These are phyloP conservation scores for Salminus brasiliensis DNA, from an alignment of 2,113 vertebrate species.

Conservation along the genomic window DNA sequence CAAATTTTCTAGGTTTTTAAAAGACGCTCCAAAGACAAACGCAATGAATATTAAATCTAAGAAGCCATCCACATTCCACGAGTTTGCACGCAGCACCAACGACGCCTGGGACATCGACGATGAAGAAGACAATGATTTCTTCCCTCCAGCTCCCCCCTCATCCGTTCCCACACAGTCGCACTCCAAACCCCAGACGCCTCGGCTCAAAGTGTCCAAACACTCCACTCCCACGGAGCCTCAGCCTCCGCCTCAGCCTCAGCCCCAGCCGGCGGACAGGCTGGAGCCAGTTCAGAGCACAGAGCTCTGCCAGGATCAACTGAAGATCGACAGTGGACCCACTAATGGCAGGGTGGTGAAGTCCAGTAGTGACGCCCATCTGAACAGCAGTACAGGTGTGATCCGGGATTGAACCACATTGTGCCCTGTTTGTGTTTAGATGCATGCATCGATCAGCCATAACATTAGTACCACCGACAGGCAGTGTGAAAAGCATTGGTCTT, in stretches of 20 bases:
- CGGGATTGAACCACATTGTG: too few relatives aligned
- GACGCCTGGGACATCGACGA: slow-evolving; percentile 96
- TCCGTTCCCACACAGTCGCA: slow-evolving; percentile 64
- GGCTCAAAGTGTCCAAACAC: slow-evolving; percentile 67
- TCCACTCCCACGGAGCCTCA: slow-evolving; percentile 74
- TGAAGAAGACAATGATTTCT: slow-evolving; percentile 83
- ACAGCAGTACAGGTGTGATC: slow-evolving; percentile 80
- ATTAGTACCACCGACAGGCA: too few relatives aligned
- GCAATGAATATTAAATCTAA: slow-evolving; percentile 83
- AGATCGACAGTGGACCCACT: slow-evolving; percentile 61
- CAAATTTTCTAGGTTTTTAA: slow-evolving; percentile 79
- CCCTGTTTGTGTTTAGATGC: background rate
- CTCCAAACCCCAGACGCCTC: slow-evolving; percentile 72
- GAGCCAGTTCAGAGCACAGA: slow-evolving; percentile 72
- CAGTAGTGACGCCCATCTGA: slow-evolving; percentile 85
- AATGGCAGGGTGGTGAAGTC: slow-evolving; percentile 87
- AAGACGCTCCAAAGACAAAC: slow-evolving; percentile 83
- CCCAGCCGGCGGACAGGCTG: slow-evolving; percentile 69
- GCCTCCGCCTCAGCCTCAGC: slow-evolving; percentile 70
- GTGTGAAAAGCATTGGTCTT: too few relatives aligned
- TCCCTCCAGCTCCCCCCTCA: slow-evolving; percentile 36
- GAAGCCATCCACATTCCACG: slow-evolving; percentile 91
- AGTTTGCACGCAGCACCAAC: slow-evolving; percentile 93
- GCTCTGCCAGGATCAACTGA: slow-evolving; percentile 70
- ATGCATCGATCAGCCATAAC: background rate